Percentiles rank a stretch among this genome's conserved stretches.
Evolutionary conservation across 23 tunicate genomes (phyloP).

Genomic region (Oikopleura dioica): DNA sequence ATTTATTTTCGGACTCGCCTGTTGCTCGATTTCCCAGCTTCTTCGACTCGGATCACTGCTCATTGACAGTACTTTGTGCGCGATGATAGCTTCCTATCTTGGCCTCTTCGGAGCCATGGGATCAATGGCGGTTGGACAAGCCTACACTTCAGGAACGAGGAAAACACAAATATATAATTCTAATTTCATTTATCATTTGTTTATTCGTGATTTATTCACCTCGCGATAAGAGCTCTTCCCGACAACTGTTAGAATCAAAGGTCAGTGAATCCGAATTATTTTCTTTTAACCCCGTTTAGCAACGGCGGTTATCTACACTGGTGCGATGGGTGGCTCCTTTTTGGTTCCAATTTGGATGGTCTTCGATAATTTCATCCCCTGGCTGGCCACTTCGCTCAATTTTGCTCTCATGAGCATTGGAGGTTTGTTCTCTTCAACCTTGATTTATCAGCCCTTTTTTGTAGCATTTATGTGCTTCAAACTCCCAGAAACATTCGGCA

Average conservation of each 20-base stretch:
- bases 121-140: constrained; percentile 7
- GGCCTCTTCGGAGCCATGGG: constrained; percentile 10
- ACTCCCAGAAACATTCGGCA: neutral
- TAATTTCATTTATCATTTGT: no score
- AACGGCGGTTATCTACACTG: constrained; percentile 4
- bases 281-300: no score
- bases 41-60: neutral
- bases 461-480: neutral
- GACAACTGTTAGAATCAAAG: neutral
- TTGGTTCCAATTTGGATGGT: constrained; percentile 9
- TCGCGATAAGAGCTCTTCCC: neutral
- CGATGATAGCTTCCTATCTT: neutral
- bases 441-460: neutral
- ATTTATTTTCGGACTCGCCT: neutral
- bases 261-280: no score
- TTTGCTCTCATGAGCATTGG: neutral
- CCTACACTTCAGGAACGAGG: neutral
- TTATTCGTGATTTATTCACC: no score
- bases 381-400: neutral
- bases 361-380: neutral
- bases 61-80: neutral
- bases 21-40: neutral
- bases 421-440: neutral
- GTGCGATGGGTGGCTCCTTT: constrained; percentile 8
- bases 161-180: neutral